Conservation (phyloP, 53 echinoderm and acorn worm species). For the Paracentrotus lividus region DNA sequence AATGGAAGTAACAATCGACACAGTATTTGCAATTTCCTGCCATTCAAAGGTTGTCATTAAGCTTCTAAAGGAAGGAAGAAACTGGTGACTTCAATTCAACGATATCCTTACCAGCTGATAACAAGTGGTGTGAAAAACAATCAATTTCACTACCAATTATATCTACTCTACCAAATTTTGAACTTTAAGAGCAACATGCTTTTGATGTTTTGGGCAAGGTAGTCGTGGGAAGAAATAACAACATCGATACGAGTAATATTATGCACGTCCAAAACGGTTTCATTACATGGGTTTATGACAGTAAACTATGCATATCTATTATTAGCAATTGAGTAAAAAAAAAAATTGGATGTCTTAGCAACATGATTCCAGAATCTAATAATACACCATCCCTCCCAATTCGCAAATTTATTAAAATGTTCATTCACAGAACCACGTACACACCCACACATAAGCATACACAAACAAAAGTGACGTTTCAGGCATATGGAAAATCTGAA, state of each 20-base stretch:
- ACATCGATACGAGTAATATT: neutral
- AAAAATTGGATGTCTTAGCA: neutral
- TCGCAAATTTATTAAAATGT: too few species aligned
- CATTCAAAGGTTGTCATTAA: neutral
- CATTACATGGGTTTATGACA: neutral
- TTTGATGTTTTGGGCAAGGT: neutral
- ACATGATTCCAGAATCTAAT: neutral
- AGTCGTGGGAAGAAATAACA: neutral
- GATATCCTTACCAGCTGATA: slow-evolving; percentile 36
- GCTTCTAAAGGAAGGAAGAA: slow-evolving; percentile 6
- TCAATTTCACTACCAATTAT: slow-evolving; percentile 9
- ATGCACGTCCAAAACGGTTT: neutral
- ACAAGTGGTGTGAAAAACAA: neutral
- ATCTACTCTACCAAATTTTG: neutral
- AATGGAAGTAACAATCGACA: slow-evolving; percentile 30
- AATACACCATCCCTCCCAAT: neutral
- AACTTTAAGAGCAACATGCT: neutral
- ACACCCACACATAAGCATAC: neutral
- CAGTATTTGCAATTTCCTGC: slow-evolving; percentile 33
- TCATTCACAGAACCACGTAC: neutral
- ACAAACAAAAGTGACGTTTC: neutral
- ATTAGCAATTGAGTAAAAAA: too few species aligned
- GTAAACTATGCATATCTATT: neutral
- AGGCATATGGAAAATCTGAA: neutral
- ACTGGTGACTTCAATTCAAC: neutral